phyloP scores from a whole-genome alignment of 1,140 invertebrate genomes.

The Magallana angulata region DNA sequence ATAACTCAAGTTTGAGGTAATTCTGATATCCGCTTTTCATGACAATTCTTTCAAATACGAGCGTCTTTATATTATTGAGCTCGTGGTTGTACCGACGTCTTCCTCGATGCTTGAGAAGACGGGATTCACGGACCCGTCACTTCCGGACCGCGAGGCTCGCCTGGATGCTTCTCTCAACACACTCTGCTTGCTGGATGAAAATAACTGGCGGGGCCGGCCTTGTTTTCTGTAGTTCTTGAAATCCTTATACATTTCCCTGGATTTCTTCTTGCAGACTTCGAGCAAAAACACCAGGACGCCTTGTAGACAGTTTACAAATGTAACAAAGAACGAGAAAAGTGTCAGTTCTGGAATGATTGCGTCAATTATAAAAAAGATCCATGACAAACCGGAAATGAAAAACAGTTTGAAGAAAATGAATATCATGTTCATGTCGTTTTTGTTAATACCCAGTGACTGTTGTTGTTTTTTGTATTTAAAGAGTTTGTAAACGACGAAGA shows the following conservation, averaged over 20 bases:
- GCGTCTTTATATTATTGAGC: not conserved
- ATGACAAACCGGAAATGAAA: not conserved
- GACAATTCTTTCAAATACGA: not conserved
- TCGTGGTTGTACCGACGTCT: not conserved
- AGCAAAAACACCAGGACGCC: not conserved
- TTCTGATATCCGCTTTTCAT: too few species aligned
- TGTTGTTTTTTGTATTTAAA: not conserved
- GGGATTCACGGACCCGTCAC: not conserved
- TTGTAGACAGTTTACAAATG: constrained; percentile 19
- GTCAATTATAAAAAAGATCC: not conserved
- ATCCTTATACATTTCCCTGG: not conserved
- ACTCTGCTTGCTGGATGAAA: not conserved
- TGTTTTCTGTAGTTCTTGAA: not conserved
- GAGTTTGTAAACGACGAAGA: not conserved
- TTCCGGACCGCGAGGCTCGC: not conserved
- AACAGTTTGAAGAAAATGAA: not conserved
- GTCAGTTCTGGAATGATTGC: not conserved
- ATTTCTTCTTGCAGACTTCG: not conserved
- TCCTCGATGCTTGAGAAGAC: not conserved
- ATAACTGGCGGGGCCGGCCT: not conserved
- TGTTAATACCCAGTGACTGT: not conserved
- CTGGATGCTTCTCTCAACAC: not conserved
- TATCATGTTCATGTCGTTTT: not conserved
- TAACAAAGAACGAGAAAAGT: not conserved
- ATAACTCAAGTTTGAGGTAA: too few species aligned